Percentiles rank a stretch among this genome's conserved stretches.
These are phyloP conservation scores for Squalus acanthias DNA, from an alignment of 2,797 vertebrate genomes.

Conservation along the genomic window DNA sequence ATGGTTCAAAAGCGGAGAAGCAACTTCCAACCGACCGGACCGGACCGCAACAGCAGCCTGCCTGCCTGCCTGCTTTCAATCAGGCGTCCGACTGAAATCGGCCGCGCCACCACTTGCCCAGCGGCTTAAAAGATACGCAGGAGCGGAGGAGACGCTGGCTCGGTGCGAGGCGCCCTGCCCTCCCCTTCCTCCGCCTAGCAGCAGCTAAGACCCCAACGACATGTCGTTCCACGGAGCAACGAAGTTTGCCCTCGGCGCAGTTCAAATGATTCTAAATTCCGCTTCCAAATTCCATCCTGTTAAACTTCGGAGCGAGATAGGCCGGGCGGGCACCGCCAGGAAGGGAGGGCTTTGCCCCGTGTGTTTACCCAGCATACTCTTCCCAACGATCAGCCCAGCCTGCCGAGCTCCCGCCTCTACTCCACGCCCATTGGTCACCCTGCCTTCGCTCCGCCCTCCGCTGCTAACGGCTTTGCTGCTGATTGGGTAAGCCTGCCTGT, in stretches of 20 bases:
- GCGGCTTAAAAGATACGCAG: neutral
- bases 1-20: slow-evolving; percentile 54
- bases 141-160: neutral
- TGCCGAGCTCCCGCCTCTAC: too few species aligned
- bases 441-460: neutral
- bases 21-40: slow-evolving; percentile 42
- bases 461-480: neutral
- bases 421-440: neutral
- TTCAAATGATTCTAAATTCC: neutral
- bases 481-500: neutral
- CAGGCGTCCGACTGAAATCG: too few species aligned
- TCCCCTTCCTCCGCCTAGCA: slow-evolving; percentile 38
- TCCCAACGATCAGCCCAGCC: neutral
- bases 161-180: slow-evolving; percentile 34
- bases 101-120: neutral
- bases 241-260: neutral
- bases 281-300: slow-evolving; percentile 42
- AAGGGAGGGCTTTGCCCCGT: neutral
- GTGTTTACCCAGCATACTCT: neutral
- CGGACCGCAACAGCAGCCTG: neutral
- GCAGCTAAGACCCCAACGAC: slow-evolving; percentile 38
- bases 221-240: slow-evolving; percentile 3
- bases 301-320: slow-evolving; percentile 49
- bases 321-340: slow-evolving; percentile 6
- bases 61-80: neutral